Percentiles rank a stretch among this genome's conserved stretches.
Conservation (phyloP, 2,113 vertebrate genomes). For the Corapipo altera region DNA sequence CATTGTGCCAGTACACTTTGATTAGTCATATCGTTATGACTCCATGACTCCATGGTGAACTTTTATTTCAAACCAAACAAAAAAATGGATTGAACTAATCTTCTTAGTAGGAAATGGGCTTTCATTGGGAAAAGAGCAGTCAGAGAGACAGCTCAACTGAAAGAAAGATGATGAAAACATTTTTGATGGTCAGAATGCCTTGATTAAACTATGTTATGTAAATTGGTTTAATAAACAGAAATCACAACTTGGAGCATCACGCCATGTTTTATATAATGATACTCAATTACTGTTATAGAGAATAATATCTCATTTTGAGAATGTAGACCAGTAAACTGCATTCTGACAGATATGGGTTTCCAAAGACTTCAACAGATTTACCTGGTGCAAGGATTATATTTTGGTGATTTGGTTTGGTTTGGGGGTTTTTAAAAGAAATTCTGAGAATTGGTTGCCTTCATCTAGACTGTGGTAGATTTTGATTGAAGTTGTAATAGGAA, state of each 20-base stretch:
- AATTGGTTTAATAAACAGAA: not conserved
- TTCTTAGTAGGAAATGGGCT: not conserved
- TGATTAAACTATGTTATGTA: not conserved
- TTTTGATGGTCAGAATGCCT: not conserved
- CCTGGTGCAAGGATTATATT: rapidly evolving
- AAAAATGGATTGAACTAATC: not conserved
- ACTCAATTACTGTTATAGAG: not conserved
- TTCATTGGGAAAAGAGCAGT: not conserved
- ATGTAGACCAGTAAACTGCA: not conserved
- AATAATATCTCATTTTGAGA: not conserved
- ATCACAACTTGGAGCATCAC: not conserved
- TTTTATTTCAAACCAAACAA: not conserved
- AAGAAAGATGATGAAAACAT: not conserved
- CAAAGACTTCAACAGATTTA: not conserved
- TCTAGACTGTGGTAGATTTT: not conserved
- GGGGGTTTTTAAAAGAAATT: not conserved
- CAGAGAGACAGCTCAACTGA: not conserved
- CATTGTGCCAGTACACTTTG: not conserved
- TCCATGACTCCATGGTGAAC: not conserved
- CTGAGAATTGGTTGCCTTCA: not conserved
- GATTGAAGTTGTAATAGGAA: not conserved
- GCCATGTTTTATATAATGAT: not conserved
- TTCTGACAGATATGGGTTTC: not conserved
- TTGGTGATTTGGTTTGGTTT: rapidly evolving
- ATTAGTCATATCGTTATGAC: not conserved